Percentiles rank a stretch among this genome's conserved stretches.
These are phyloP conservation scores for Drosophila quadrilineata DNA, from an alignment of 1,140 invertebrate species.

Conservation along the genomic window DNA sequence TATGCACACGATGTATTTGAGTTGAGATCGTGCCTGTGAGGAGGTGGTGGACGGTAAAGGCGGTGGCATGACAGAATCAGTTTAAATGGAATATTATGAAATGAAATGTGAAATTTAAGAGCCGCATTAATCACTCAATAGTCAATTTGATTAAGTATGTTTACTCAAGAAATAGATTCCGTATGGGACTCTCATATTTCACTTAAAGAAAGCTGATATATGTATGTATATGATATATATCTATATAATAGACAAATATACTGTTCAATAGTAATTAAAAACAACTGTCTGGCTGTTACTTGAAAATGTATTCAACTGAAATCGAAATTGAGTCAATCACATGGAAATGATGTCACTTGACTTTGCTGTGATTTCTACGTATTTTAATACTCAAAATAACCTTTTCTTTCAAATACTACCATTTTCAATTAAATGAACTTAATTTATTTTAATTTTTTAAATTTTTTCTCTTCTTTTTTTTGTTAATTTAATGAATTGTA, in stretches of 20 bases:
- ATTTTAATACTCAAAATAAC: too few relatives aligned
- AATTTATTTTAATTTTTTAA: too few relatives aligned
- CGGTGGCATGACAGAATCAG: too few relatives aligned
- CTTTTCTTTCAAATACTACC: too few relatives aligned
- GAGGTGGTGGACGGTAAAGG: too few relatives aligned
- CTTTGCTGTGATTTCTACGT: constrained; percentile 16
- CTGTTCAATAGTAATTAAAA: background rate
- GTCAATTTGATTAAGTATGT: constrained; percentile 11
- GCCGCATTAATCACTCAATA: constrained; percentile 9
- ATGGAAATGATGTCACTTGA: constrained; percentile 45
- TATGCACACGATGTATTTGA: background rate
- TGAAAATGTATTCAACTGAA: constrained; percentile 8
- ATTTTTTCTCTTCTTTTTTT: too few relatives aligned
- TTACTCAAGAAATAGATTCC: too few relatives aligned
- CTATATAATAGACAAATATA: constrained; percentile 12
- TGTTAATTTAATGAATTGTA: too few relatives aligned
- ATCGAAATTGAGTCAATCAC: constrained; percentile 7
- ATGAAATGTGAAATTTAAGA: constrained; percentile 45
- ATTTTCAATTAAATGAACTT: too few relatives aligned
- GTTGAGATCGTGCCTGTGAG: constrained; percentile 10
- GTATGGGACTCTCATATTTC: too few relatives aligned
- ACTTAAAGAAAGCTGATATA: too few relatives aligned
- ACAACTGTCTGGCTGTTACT: background rate
- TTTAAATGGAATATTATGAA: constrained; percentile 31
- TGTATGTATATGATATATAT: too few relatives aligned